These are phyloP conservation scores for Seira sanloemensis DNA, from an alignment of 2,888 invertebrate genomes.

Conservation along the genomic window DNA sequence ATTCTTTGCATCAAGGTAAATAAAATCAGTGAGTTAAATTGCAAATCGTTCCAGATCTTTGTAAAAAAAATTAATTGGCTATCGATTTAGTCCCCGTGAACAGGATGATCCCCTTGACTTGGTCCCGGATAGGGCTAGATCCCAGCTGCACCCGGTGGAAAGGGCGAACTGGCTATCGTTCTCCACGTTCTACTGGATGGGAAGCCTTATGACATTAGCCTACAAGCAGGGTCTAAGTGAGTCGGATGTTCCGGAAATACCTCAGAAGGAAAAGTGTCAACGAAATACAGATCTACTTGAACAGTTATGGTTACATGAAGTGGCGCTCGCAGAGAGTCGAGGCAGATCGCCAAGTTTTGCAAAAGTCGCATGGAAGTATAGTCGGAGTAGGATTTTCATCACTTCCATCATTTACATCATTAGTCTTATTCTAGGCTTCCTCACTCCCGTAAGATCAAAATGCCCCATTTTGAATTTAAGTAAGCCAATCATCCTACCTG, in stretches of 20 bases:
- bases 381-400: slow-evolving; percentile 77
- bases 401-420: slow-evolving; percentile 76
- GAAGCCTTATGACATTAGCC: slow-evolving; percentile 77
- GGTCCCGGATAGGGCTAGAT: neutral
- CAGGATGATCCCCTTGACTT: slow-evolving; percentile 14
- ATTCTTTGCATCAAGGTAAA: too few relatives aligned
- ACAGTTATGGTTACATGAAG: slow-evolving; percentile 60
- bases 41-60: neutral
- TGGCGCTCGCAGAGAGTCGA: slow-evolving; percentile 21
- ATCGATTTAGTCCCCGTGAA: neutral
- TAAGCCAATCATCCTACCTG: too few relatives aligned
- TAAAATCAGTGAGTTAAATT: too few relatives aligned
- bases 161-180: slow-evolving; percentile 78
- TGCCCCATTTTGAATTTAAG: too few relatives aligned
- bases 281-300: slow-evolving; percentile 76
- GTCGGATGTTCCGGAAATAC: slow-evolving; percentile 58
- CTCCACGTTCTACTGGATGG: slow-evolving; percentile 78
- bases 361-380: slow-evolving; percentile 77
- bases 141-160: slow-evolving; percentile 75
- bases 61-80: too few relatives aligned
- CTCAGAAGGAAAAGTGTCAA: slow-evolving; percentile 63
- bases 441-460: slow-evolving; percentile 77
- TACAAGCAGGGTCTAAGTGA: slow-evolving; percentile 76
- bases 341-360: slow-evolving; percentile 76
- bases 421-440: slow-evolving; percentile 77